Evolutionary conservation across 2,888 invertebrate genomes (phyloP).

Genomic region (Archaeoteleia sp.): DNA sequence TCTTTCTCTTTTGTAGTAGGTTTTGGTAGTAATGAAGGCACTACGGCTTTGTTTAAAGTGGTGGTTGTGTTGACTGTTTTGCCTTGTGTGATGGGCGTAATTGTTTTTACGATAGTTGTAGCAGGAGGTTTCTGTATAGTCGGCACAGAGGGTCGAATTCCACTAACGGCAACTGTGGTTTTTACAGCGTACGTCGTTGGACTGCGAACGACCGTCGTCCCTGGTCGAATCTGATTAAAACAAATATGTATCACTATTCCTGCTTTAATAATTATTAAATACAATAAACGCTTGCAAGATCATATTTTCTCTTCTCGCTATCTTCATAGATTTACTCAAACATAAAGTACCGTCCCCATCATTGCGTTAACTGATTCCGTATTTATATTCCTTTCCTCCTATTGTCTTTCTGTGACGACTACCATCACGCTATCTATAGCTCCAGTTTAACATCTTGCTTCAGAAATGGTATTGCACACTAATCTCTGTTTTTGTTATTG

Average conservation of each 20-base stretch:
- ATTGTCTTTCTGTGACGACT: too few species aligned
- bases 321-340: too few species aligned
- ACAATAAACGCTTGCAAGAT: background rate
- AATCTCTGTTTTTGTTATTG: too few species aligned
- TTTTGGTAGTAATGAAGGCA: slow-evolving; percentile 77
- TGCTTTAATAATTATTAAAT: background rate
- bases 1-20: slow-evolving; percentile 86
- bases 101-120: slow-evolving; percentile 71
- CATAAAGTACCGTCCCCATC: too few species aligned
- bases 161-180: slow-evolving; percentile 67
- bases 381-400: too few species aligned
- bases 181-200: slow-evolving; percentile 68
- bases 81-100: slow-evolving; percentile 64
- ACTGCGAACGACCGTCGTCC: slow-evolving; percentile 69
- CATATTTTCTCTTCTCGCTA: too few species aligned
- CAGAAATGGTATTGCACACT: too few species aligned
- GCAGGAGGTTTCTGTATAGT: slow-evolving; percentile 64
- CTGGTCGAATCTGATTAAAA: slow-evolving; percentile 68
- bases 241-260: background rate
- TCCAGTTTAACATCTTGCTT: too few species aligned
- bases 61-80: slow-evolving; percentile 70
- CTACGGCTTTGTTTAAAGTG: slow-evolving; percentile 77
- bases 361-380: too few species aligned
- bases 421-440: too few species aligned
- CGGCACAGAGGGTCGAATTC: slow-evolving; percentile 62